Percentiles rank a stretch among this genome's conserved stretches.
Conservation (phyloP, 2,113 vertebrate species). For the Ibidorhyncha struthersii region DNA sequence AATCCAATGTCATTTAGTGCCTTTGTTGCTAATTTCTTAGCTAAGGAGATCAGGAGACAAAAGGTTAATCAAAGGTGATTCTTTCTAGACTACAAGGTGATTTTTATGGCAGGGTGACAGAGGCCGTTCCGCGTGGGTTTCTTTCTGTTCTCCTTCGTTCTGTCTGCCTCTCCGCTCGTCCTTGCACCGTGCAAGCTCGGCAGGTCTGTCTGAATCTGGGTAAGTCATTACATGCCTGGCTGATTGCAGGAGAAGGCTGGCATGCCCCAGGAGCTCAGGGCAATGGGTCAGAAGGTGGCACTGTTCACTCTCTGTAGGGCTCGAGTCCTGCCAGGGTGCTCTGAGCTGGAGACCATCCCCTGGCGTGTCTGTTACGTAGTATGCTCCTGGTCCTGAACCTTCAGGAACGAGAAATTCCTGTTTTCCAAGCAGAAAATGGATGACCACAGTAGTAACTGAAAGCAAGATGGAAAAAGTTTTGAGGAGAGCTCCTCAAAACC, state of each 20-base stretch:
- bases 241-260: neutral
- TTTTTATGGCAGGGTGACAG: neutral
- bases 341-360: neutral
- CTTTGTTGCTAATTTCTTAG: neutral
- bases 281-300: constrained; percentile 13
- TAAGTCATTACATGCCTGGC: neutral
- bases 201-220: neutral
- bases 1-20: neutral
- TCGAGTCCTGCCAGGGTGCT: neutral
- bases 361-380: neutral
- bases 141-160: rapidly evolving
- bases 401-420: neutral
- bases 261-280: neutral
- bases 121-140: neutral
- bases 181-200: rapidly evolving
- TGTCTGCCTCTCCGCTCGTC: neutral
- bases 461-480: neutral
- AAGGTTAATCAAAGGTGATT: neutral
- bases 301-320: neutral
- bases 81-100: neutral
- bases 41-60: neutral
- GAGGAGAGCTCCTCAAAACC: neutral
- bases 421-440: neutral
- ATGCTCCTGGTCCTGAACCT: neutral
- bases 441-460: neutral